A percentile compares a stretch with the other conserved stretches of the same genome.
These are phyloP conservation scores for Gnathonemus echidnorhynchus DNA, from an alignment of 2,113 vertebrate genomes.

Conservation along the genomic window DNA sequence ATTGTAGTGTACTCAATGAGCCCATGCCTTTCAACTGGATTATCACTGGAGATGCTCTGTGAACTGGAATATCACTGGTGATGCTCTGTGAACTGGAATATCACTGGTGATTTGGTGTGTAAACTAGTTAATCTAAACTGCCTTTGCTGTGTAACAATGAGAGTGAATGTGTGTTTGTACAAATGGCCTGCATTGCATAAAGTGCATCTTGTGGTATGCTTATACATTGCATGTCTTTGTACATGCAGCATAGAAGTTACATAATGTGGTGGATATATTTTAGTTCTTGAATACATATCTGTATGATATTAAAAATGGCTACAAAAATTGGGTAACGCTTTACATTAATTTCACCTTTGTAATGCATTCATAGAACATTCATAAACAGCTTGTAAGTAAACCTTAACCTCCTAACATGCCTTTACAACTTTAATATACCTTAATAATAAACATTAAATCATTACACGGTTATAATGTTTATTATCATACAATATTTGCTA, in stretches of 20 bases:
- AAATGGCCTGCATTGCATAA: not conserved
- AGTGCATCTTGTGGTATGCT: not conserved
- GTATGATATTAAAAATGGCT: conserved; percentile 14
- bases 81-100: not conserved
- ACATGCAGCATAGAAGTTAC: not conserved
- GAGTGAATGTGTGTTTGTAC: not conserved
- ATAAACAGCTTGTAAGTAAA: not conserved
- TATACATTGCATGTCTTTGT: not conserved
- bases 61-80: not conserved
- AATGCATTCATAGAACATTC: not conserved
- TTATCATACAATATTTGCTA: not conserved
- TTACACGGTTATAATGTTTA: not conserved
- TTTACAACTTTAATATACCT: not conserved
- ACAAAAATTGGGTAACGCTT: conserved; percentile 28
- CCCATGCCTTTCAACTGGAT: not conserved
- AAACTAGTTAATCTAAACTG: not conserved
- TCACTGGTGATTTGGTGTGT: not conserved
- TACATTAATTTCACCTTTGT: not conserved
- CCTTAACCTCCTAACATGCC: not conserved
- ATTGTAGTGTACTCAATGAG: not conserved
- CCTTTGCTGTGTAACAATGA: not conserved
- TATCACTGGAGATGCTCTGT: not conserved
- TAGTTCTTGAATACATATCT: not conserved
- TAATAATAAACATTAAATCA: not conserved
- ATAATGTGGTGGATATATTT: not conserved